phyloP scores from a whole-genome alignment of 1,140 invertebrate genomes.

The Ooceraea biroi region DNA sequence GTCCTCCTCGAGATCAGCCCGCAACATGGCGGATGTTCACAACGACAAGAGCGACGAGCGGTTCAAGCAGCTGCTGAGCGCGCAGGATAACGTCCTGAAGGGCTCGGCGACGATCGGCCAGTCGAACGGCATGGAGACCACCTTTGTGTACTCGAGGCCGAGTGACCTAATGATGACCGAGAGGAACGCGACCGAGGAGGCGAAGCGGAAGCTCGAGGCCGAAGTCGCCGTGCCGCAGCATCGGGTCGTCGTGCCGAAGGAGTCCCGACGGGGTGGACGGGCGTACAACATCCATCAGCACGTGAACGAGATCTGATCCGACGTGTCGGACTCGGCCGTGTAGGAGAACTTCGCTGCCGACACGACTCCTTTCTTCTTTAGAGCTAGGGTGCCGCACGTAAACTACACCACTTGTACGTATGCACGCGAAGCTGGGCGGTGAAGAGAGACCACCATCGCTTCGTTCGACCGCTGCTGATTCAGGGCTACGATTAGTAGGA shows the following conservation, averaged over 20 bases:
- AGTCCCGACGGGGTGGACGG: slow-evolving; percentile 83
- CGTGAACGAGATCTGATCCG: slow-evolving; percentile 82
- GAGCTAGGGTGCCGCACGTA: slow-evolving; percentile 66
- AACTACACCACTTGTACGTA: slow-evolving; percentile 53
- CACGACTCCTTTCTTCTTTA: slow-evolving; percentile 39
- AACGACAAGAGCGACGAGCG: slow-evolving; percentile 82
- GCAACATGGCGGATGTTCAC: slow-evolving; percentile 67
- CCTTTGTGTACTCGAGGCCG: slow-evolving; percentile 82
- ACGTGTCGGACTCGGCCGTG: slow-evolving; percentile 18
- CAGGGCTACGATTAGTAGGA: neutral
- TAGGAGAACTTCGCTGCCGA: neutral
- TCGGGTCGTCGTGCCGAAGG: slow-evolving; percentile 80
- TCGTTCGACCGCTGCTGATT: neutral
- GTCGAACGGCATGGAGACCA: slow-evolving; percentile 78
- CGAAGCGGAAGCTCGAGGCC: slow-evolving; percentile 12
- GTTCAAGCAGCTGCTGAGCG: slow-evolving; percentile 84
- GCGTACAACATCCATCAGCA: slow-evolving; percentile 85
- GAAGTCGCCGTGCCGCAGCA: slow-evolving; percentile 60
- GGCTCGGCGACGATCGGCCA: slow-evolving; percentile 83
- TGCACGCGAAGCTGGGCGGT: slow-evolving; percentile 48
- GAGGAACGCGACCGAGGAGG: slow-evolving; percentile 56
- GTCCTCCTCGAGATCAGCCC: slow-evolving; percentile 67
- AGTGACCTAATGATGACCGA: slow-evolving; percentile 29
- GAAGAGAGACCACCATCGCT: neutral
- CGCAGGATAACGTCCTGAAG: slow-evolving; percentile 83